Base-by-base conservation (phyloP, 2,888 invertebrate species). In the Hirtodrosophila cameraria region DNA sequence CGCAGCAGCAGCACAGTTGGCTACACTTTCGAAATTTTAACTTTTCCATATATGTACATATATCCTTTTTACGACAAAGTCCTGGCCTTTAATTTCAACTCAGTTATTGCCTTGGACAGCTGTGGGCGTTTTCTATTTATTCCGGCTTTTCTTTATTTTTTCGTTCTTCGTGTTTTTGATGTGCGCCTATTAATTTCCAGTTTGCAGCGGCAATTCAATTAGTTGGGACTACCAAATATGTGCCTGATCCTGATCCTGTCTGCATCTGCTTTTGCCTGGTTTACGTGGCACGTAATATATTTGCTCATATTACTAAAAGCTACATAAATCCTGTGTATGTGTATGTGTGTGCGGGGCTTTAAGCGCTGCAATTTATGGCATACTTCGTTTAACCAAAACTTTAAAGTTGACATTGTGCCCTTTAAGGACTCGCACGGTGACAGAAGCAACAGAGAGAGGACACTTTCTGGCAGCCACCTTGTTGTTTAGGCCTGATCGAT, bases 251-350 rank as follows among this genome's bases (percentile, higher is more conserved):
- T 49, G 13, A 16, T 8, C 15, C 13, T 35, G 5, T 33, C 4
- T 41, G 16, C 28, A 15, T 42, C 45, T 50, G 20, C 45, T 43
- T 28, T 28, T 11, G 12, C 58, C 43, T 23, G 18, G 33, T 62
- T 78, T 60, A 77, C 70, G 72, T 77, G 72, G 77, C 80, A 81
- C 82, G 80, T 81, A 81, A 80, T 77, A 80, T 82, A 82, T 81
- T 82, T 73, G 80, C 80, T 83, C 76, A 79, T 83, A 83, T 83
- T 79, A 79, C 77, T 81, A 79, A 83, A 81, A 81, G 81, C 77
- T 63, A 79, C 79, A 82, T 82, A 82, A 82, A 82, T 82, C 84
- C n/a, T n/a, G n/a, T n/a, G n/a, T n/a, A n/a, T n/a, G n/a, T n/a
- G n/a, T n/a, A n/a, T n/a, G n/a, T n/a, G n/a, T n/a, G 72, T 83